Base-by-base conservation (phyloP, 2,888 invertebrate species). In the Tiliacea aurago region DNA sequence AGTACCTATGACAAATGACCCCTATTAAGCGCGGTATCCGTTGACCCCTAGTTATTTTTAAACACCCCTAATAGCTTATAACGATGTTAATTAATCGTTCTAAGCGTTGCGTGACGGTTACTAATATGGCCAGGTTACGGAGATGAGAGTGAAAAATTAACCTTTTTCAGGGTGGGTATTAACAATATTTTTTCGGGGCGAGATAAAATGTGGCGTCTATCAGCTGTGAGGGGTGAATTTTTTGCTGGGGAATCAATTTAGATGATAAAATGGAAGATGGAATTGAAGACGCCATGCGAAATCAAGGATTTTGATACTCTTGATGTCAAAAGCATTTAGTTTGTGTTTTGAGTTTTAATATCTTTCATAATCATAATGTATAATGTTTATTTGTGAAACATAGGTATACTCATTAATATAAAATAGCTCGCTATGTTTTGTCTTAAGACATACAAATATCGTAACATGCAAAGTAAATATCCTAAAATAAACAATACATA, bases 31-130 rank as follows among this genome's bases (percentile, higher is more conserved):
- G 76, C 65, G 71, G 82, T 70, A 77, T 75, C 82, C 63, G 49
- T 69, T 76, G 82, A 80, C 71, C 84, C 72, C 47, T 76, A 70
- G 87, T 86, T 89, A 90, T 91, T 89, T 89, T 90, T 86, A 88
- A 90, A 82, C 86, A 80, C 84, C 85, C 86, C 73, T 89, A 89
- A 89, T 90, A 88, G 90, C 89, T 85, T 89, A 87, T 88, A 88
- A 88, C 80, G 85, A 86, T 81, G 81, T 86, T 84, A 86, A 91
- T 90, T 85, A 84, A 85, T 89, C 81, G 73, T 63, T 70, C 82
- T 84, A 82, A 85, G 75, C 70, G 67, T 76, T 68, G 62, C 72
- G 77, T 84, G 86, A 85, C 86, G 47, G 61, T 28, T 59, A 86
- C 76, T 80, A 81, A 86, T 86, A 76, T 18, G 56, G 28, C 33